phyloP scores from a whole-genome alignment of 2,113 vertebrate genomes.

The Gracilinanus agilis region DNA sequence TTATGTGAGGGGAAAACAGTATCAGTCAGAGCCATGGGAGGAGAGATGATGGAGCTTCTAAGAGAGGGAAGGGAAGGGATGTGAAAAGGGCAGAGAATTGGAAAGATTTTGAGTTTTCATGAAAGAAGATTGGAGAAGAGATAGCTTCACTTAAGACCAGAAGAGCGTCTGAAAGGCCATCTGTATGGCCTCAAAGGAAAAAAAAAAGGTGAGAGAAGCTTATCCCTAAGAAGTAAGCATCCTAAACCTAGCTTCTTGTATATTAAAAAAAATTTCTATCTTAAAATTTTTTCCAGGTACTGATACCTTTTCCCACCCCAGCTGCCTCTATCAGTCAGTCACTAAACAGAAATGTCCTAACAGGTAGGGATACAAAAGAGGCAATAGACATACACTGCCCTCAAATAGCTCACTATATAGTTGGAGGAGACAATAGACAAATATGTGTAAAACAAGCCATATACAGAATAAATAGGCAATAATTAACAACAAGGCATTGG shows the following conservation, averaged over 20 bases:
- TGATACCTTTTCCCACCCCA: background rate
- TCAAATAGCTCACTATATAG: too few relatives aligned
- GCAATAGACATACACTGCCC: too few relatives aligned
- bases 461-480: background rate
- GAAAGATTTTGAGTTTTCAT: background rate
- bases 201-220: background rate
- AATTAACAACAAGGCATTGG: background rate
- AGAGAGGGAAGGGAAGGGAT: background rate
- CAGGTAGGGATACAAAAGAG: background rate
- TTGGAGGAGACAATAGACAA: too few relatives aligned
- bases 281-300: background rate
- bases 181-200: background rate
- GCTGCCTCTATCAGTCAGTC: background rate
- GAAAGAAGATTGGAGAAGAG: background rate
- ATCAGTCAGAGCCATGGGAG: background rate
- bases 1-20: background rate
- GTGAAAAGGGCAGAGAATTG: background rate
- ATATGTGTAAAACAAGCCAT: too few relatives aligned
- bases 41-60: background rate
- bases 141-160: background rate
- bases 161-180: background rate
- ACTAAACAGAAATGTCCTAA: background rate
- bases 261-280: too few relatives aligned
- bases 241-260: background rate
- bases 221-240: background rate